Evolutionary conservation across 2,113 vertebrate genomes (phyloP).

Genomic region (Halcyon senegalensis): DNA sequence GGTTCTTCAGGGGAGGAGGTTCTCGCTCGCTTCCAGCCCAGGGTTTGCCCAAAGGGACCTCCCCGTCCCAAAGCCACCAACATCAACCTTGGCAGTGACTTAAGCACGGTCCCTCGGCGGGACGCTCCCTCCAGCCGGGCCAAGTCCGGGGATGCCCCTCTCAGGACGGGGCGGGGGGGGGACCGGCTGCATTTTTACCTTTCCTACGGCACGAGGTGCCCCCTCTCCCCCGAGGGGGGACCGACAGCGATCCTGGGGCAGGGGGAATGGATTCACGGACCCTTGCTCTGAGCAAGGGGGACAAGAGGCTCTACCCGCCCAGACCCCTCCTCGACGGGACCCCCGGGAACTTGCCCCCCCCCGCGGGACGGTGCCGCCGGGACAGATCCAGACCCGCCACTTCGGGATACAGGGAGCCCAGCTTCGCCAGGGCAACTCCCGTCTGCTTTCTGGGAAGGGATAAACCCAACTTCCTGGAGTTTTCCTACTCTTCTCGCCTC

Average conservation of each 20-base stretch:
- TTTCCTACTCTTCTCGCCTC: background rate
- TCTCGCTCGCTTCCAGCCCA: background rate
- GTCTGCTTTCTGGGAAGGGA: background rate
- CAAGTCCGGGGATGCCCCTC: too few relatives aligned
- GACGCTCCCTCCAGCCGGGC: background rate
- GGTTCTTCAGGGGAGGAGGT: background rate
- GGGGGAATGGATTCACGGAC: background rate
- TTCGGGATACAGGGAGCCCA: background rate
- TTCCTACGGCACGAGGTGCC: too few relatives aligned
- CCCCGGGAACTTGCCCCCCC: background rate
- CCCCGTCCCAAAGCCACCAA: background rate
- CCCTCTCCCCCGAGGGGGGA: background rate
- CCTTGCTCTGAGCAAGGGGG: background rate
- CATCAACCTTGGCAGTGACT: background rate
- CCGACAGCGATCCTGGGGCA: background rate
- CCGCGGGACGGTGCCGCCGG: too few relatives aligned
- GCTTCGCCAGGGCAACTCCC: background rate
- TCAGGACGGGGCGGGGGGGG: fast-evolving
- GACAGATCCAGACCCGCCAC: background rate
- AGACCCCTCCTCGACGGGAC: background rate
- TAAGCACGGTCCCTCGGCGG: background rate
- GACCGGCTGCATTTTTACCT: background rate
- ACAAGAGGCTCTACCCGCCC: background rate
- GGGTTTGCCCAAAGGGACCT: background rate
- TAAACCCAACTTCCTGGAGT: background rate